Evolutionary conservation across 2,113 vertebrate genomes (phyloP).

Genomic region (Dissostichus mawsoni): DNA sequence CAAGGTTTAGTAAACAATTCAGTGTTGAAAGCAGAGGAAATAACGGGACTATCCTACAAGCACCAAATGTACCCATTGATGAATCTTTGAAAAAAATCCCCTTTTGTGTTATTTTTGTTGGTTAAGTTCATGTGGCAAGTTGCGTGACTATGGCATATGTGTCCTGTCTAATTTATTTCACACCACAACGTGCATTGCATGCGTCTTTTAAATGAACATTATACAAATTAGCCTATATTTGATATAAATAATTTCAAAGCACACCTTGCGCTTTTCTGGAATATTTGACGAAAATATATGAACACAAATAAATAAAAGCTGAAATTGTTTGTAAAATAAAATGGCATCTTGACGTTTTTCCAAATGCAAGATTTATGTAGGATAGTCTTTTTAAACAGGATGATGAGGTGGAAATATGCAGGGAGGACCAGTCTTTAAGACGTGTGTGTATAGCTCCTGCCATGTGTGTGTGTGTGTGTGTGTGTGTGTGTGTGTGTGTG

Average conservation of each 20-base stretch:
- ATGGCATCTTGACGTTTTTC: conserved; percentile 9
- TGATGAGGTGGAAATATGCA: conserved; percentile 13
- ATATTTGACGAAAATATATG: conserved; percentile 40
- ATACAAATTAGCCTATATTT: conserved; percentile 67
- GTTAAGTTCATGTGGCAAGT: conserved; percentile 43
- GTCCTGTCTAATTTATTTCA: conserved; percentile 74
- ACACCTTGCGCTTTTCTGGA: conserved; percentile 37
- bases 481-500: conserved; percentile 36
- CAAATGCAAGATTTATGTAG: conserved; percentile 10
- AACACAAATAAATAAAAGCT: conserved; percentile 76
- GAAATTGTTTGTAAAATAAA: conserved; percentile 12
- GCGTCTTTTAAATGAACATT: conserved; percentile 77
- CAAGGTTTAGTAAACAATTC: conserved; percentile 99
- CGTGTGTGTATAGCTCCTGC: background rate
- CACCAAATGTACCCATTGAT: conserved; percentile 32
- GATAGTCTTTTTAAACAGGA: conserved; percentile 9
- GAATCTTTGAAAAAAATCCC: background rate
- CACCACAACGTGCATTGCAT: conserved; percentile 81
- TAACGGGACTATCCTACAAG: conserved; percentile 55
- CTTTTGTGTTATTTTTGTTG: background rate
- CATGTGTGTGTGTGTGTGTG: conserved; percentile 38
- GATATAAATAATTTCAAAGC: conserved; percentile 70
- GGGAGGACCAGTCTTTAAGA: conserved; percentile 45
- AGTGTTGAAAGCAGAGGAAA: conserved; percentile 84
- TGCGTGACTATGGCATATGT: conserved; percentile 46